These are phyloP conservation scores for Leucopsar rothschildi DNA, from an alignment of 2,113 vertebrate genomes.

Conservation along the genomic window DNA sequence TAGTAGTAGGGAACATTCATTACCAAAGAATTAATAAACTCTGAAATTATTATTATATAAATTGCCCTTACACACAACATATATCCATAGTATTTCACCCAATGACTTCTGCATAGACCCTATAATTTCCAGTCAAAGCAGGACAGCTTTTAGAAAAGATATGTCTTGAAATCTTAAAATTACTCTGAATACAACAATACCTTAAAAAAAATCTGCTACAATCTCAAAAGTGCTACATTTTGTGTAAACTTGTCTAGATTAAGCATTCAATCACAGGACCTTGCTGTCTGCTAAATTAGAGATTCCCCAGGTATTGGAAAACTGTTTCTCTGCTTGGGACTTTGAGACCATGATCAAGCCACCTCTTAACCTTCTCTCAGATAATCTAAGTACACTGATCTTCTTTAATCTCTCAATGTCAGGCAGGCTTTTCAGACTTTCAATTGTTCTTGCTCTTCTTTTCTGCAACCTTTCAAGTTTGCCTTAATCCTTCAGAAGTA, in stretches of 20 bases:
- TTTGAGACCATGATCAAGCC: neutral
- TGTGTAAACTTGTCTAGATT: neutral
- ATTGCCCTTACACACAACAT: neutral
- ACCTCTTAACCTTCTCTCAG: constrained; percentile 31
- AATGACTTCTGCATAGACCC: neutral
- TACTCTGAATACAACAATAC: neutral
- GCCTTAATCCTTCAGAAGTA: neutral
- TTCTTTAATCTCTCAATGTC: constrained; percentile 27
- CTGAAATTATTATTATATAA: neutral
- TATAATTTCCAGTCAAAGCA: neutral
- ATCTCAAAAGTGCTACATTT: neutral
- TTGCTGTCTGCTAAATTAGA: neutral
- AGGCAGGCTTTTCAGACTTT: constrained; percentile 34
- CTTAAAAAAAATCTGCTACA: neutral
- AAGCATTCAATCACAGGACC: neutral
- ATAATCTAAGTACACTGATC: constrained; percentile 8
- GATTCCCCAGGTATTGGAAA: neutral
- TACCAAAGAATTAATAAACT: neutral
- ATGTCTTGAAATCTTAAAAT: neutral
- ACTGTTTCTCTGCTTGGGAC: neutral
- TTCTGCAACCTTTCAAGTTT: neutral
- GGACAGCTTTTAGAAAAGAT: neutral
- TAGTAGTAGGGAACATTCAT: neutral
- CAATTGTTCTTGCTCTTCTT: constrained; percentile 20
- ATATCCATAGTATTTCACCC: neutral